These are phyloP conservation scores for Monopterus albus DNA, from an alignment of 2,113 vertebrate genomes.

Conservation along the genomic window DNA sequence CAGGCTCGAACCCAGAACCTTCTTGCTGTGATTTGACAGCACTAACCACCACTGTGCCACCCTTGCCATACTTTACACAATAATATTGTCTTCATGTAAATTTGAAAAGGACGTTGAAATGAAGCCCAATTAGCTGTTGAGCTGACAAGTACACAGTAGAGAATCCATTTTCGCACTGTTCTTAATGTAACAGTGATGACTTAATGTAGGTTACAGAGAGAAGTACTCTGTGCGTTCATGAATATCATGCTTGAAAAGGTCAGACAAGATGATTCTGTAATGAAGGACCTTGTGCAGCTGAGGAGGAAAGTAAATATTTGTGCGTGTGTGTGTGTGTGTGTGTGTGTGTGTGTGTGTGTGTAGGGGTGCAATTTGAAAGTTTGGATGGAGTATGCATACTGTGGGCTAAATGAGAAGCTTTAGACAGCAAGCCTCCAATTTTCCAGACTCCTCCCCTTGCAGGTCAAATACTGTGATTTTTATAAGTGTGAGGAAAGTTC, in stretches of 20 bases:
- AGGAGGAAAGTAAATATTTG: neutral
- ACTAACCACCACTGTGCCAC: too few relatives aligned
- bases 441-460: constrained; percentile 24
- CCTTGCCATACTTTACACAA: too few relatives aligned
- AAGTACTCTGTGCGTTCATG: constrained; percentile 37
- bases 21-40: too few relatives aligned
- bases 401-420: constrained; percentile 42
- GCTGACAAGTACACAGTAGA: constrained; percentile 23
- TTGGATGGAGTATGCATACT: neutral
- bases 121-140: constrained; percentile 25
- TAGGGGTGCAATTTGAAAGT: neutral
- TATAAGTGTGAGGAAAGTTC: constrained; percentile 7
- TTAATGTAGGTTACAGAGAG: constrained; percentile 37
- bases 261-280: constrained; percentile 43
- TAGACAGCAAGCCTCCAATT: constrained; percentile 33
- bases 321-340: neutral
- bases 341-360: neutral
- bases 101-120: constrained; percentile 15
- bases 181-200: constrained; percentile 12
- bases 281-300: constrained; percentile 20
- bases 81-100: constrained; percentile 1
- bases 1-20: too few relatives aligned
- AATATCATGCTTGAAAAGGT: constrained; percentile 49
- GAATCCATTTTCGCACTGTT: constrained; percentile 18
- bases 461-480: constrained; percentile 46